A percentile compares a stretch with the other conserved stretches of the same genome.
Conservation (phyloP, 2,113 vertebrate genomes). For the Anarrhichthys ocellatus region DNA sequence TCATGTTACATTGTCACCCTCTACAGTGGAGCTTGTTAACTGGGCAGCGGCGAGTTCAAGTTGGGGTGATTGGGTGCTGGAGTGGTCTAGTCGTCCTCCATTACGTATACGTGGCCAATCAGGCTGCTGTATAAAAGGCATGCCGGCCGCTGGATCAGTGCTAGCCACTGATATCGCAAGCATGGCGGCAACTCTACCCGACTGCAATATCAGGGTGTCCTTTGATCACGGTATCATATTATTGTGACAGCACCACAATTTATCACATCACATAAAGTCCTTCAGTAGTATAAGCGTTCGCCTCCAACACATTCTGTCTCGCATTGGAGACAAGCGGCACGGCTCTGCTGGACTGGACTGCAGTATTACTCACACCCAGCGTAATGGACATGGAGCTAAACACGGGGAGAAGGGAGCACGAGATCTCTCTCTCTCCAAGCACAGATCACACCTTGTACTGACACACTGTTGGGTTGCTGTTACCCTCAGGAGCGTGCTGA, state of each 20-base stretch:
- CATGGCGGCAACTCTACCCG: conserved; percentile 62
- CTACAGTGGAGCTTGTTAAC: conserved; percentile 67
- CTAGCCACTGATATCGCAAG: conserved; percentile 68
- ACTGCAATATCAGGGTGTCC: conserved; percentile 74
- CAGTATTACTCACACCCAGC: conserved; percentile 53
- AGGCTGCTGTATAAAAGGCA: conserved; percentile 52
- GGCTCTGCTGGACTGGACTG: conserved; percentile 58
- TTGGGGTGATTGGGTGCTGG: conserved; percentile 59
- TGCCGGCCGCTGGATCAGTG: conserved; percentile 46
- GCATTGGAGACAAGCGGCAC: conserved; percentile 27
- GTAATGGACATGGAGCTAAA: conserved; percentile 56
- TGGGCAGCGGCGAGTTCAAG: conserved; percentile 61
- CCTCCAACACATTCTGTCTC: conserved; percentile 50
- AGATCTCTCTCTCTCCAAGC: conserved; percentile 62
- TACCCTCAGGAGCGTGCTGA: conserved; percentile 63
- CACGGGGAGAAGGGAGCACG: conserved; percentile 45
- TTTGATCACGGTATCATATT: conserved; percentile 82
- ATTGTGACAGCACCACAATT: conserved; percentile 75
- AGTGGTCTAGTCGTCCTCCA: conserved; percentile 46
- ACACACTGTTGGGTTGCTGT: conserved; percentile 62
- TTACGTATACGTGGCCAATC: conserved; percentile 59
- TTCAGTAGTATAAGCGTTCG: conserved; percentile 71
- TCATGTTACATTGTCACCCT: conserved; percentile 68
- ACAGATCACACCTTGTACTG: conserved; percentile 76
- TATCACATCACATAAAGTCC: conserved; percentile 78